phyloP scores from a whole-genome alignment of 2,888 invertebrate species.

The Polydrusus cervinus region DNA sequence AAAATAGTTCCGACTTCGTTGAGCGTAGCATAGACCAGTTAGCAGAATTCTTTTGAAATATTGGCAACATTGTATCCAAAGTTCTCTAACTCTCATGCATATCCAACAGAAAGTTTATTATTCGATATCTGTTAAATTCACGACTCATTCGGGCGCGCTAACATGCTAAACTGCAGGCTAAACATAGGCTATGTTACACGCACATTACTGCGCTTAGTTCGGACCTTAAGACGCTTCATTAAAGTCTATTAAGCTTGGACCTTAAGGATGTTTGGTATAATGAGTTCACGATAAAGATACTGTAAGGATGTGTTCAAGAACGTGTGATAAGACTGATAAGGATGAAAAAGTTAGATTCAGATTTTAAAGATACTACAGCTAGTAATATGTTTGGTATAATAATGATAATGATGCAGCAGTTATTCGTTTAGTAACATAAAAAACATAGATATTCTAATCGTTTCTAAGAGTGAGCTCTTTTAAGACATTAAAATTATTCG shows the following conservation, averaged over 20 bases:
- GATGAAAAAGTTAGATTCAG: no score
- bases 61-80: constrained; percentile 18
- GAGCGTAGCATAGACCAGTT: no score
- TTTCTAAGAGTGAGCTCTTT: no score
- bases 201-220: constrained; percentile 25
- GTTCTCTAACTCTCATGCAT: constrained; percentile 2
- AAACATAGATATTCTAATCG: no score
- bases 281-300: neutral
- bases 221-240: constrained; percentile 26
- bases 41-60: no score
- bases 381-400: no score
- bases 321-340: neutral
- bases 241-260: constrained; percentile 27
- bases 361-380: no score
- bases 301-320: neutral
- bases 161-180: constrained; percentile 28
- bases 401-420: no score
- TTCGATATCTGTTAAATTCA: constrained; percentile 26
- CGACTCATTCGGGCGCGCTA: constrained; percentile 21
- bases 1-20: no score
- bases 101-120: constrained; percentile 9
- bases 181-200: constrained; percentile 30
- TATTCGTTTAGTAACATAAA: no score
- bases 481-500: no score
- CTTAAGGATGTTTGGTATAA: constrained; percentile 16